A percentile compares a stretch with the other conserved stretches of the same genome.
Evolutionary conservation across 1,140 invertebrate genomes (phyloP).

Genomic region (Aphaenogaster rudis): DNA sequence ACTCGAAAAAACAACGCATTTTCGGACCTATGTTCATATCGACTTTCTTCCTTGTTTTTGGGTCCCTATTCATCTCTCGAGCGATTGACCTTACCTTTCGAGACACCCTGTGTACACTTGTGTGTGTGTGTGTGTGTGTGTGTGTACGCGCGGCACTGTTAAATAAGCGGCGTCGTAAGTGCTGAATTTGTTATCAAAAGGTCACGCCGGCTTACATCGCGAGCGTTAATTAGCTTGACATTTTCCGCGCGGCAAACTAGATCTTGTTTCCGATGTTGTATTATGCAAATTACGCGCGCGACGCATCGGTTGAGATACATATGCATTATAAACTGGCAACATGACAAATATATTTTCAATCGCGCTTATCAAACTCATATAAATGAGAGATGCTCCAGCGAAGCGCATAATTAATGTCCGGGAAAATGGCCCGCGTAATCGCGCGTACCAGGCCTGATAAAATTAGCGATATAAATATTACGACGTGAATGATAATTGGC

Average conservation of each 20-base stretch:
- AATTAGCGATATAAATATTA: conserved; percentile 54
- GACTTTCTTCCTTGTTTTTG: too few species aligned
- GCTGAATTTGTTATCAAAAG: conserved; percentile 10
- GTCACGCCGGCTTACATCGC: not conserved
- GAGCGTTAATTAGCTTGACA: conserved; percentile 15
- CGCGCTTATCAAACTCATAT: conserved; percentile 53
- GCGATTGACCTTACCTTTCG: too few species aligned
- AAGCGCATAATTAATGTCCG: conserved; percentile 42
- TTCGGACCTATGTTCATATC: too few species aligned
- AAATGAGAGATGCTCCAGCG: conserved; percentile 23
- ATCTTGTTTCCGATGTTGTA: conserved; percentile 38
- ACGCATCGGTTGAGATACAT: not conserved
- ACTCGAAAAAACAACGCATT: too few species aligned
- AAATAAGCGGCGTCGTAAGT: conserved; percentile 1
- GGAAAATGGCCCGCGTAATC: conserved; percentile 38
- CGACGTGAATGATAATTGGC: conserved; percentile 29
- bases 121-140: too few species aligned
- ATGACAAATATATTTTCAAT: conserved; percentile 58
- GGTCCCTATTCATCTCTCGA: too few species aligned
- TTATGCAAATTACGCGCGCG: conserved; percentile 45
- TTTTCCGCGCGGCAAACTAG: conserved; percentile 25
- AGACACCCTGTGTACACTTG: too few species aligned
- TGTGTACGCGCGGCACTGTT: not conserved
- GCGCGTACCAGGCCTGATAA: conserved; percentile 39
- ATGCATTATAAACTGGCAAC: conserved; percentile 43